phyloP scores from a whole-genome alignment of 1,140 invertebrate genomes.

The Leptonema lineaticorne region DNA sequence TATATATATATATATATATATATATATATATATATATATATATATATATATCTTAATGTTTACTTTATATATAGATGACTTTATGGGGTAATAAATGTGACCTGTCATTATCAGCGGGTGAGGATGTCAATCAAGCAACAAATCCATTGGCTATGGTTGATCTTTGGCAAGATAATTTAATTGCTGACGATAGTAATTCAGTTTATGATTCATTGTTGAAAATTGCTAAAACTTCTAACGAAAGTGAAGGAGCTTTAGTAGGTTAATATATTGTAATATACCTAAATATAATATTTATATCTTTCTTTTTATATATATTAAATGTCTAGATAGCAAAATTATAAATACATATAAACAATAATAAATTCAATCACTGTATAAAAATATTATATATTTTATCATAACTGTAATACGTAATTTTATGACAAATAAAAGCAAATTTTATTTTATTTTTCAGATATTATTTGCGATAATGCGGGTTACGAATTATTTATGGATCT shows the following conservation, averaged over 20 bases:
- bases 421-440: neutral
- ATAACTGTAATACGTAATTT: too few relatives aligned
- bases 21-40: neutral
- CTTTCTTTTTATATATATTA: neutral
- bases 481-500: conserved; percentile 93
- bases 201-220: conserved; percentile 45
- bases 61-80: conserved; percentile 51
- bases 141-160: conserved; percentile 38
- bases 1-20: neutral
- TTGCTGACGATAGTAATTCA: conserved; percentile 29
- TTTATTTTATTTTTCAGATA: conserved; percentile 58
- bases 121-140: conserved; percentile 30
- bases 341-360: neutral
- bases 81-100: conserved; percentile 84
- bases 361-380: too few relatives aligned
- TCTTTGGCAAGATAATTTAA: conserved; percentile 29
- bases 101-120: conserved; percentile 79
- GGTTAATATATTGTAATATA: neutral
- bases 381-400: too few relatives aligned
- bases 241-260: conserved; percentile 19
- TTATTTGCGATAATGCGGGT: conserved; percentile 91
- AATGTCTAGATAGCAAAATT: neutral
- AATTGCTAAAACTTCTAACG: conserved; percentile 40
- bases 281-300: too few relatives aligned
- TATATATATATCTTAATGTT: neutral